Base-by-base conservation (phyloP, 1,140 invertebrate genomes). In the Heliothis subflexa region DNA sequence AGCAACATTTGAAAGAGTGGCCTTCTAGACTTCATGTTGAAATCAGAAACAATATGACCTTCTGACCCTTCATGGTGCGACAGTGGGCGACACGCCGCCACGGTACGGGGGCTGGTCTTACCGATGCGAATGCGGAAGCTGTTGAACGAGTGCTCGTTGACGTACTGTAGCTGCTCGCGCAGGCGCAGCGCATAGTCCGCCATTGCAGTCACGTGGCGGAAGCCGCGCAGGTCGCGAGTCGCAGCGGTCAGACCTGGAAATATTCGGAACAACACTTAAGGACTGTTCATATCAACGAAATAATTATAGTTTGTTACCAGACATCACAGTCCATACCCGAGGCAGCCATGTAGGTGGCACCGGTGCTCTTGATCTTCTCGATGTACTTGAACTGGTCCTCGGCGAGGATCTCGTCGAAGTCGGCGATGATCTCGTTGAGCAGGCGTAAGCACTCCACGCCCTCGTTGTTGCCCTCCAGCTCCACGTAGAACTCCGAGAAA, bases 301-400 rank as follows among this genome's bases (percentile, higher is more conserved):
- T 0, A 25, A 25, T 0, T 25, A 25, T 25, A 25, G 1, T 18
- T 25, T 7, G 11, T 21, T 12, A 18, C 10, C 45, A 11, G 3
- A 3, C n/a, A 13, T 21, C 11, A 21, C 14, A 18, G 3, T 54
- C 61, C 55, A 14, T 89, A 96, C 98, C 98, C 82, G 98, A 98
- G 16, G 98, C 99, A 2, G 98, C 98, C 99, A 99, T 99, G 88
- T 99, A 99, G 0, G 98, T 99, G 13, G 98, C 97, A 10, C 98
- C 98, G 0, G 99, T 99, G 78, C 98, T 99, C 93, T 99, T 99
- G 85, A 99, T 99, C 94, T 99, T 99, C 94, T 99, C 99, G 83
- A 99, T 98, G 94, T 97, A 98, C 21, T 96, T 96, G 95, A 99
- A 99, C 81, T 96, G 96, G 11, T 97, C 97, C 88, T 99, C 98